Evolutionary conservation across 2,888 invertebrate genomes (phyloP), one percentile per base, ranked within the genome.

Genomic region (Cataglyphis altisquamis): DNA sequence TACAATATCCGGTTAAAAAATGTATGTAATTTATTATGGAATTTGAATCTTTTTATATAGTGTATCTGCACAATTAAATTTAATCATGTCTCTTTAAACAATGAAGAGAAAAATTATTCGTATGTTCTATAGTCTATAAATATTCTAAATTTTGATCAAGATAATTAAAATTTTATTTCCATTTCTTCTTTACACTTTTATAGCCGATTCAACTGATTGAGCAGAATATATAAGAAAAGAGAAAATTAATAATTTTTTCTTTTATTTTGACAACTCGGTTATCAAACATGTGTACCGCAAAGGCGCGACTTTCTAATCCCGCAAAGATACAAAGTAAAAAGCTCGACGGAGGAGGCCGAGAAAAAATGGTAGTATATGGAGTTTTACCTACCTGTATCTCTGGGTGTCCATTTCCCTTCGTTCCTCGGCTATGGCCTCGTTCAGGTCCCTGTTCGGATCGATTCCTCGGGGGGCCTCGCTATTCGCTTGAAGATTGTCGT

Each of bases 361-460:
- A 52, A 52, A 52, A 52, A n/a, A 18, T n/a, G 18, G 18, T 48
- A 18, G 21, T 15, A 32, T 10, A 12, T 21, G 15, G 12, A 21
- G 25, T 12, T 12, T 12, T 12, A 9, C 85, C 91, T 93, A 95
- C 95, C 94, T 94, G 91, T 94, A 94, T 92, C 92, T 93, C 88
- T 94, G 94, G 74, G 91, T 94, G 91, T 95, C 94, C 93, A 94
- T 91, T 97, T 97, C 97, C 84, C 96, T 97, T 82, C 97, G 96
- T 94, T 98, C 97, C 88, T 97, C 97, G 92, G 97, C 98, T 89
- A 98, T 98, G 85, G 97, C 98, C 84, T 97, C 96, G 93, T 97
- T 97, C 91, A 97, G 95, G 96, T 96, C 97, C 94, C 96, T 96
- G 95, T 97, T 98, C 84, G 95, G 95, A 92, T 95, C 95, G 91